phyloP scores from a whole-genome alignment of 2,113 vertebrate genomes.

The Chloropsis cyanopogon region DNA sequence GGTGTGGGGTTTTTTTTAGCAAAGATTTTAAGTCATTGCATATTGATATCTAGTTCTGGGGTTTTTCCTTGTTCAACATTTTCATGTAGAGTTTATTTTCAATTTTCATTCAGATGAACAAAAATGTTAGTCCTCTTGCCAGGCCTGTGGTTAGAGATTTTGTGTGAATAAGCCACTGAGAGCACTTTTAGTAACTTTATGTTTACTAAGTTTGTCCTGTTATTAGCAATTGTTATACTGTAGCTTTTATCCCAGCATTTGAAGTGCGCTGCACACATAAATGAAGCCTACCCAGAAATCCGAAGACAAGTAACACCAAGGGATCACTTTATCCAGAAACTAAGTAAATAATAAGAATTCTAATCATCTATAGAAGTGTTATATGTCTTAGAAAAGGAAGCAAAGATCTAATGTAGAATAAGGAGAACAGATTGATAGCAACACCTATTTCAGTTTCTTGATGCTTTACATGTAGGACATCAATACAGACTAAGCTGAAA shows the following conservation, averaged over 20 bases:
- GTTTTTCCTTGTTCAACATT: neutral
- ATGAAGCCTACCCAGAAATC: neutral
- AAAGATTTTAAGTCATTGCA: neutral
- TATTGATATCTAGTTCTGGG: neutral
- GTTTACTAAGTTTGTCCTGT: neutral
- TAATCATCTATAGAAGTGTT: neutral
- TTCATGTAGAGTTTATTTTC: neutral
- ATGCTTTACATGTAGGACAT: neutral
- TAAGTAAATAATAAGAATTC: neutral
- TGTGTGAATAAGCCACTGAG: neutral
- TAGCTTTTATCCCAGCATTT: neutral
- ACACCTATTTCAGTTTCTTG: neutral
- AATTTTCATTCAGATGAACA: neutral
- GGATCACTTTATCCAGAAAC: neutral
- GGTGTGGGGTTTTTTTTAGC: neutral
- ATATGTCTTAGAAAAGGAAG: neutral
- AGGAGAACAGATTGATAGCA: neutral
- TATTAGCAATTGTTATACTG: neutral
- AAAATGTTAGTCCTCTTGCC: neutral
- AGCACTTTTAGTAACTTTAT: neutral
- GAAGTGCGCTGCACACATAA: neutral
- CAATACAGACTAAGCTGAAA: neutral
- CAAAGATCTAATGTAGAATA: neutral
- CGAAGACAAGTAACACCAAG: neutral
- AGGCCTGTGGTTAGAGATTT: neutral